Conservation (phyloP, 2,888 invertebrate species). For the Branchellion lobata region DNA sequence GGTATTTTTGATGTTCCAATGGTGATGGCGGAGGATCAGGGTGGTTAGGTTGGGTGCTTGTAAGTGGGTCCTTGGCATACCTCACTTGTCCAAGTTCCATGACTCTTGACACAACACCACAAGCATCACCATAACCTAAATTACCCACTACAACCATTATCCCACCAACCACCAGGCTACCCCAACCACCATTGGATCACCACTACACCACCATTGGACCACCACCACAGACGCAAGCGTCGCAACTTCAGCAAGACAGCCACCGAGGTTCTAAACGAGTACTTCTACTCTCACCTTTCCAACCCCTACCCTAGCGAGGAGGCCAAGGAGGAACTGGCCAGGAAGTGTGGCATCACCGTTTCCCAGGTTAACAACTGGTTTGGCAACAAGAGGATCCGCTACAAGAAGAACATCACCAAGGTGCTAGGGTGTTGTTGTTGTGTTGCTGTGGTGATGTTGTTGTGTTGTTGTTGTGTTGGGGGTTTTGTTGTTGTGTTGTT, state of each 20-base stretch:
- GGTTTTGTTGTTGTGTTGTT: too few relatives aligned
- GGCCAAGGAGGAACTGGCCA: conserved; percentile 97
- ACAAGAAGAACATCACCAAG: conserved; percentile 99
- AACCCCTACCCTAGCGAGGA: conserved; percentile 99
- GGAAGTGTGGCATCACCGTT: conserved; percentile 97
- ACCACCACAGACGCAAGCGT: conserved; percentile 75
- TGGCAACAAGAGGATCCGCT: conserved; percentile 97
- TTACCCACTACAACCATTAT: background rate
- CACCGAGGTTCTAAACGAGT: conserved; percentile 97
- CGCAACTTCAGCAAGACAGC: conserved; percentile 99
- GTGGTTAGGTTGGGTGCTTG: background rate
- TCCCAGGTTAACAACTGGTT: conserved; percentile 90
- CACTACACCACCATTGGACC: too few relatives aligned
- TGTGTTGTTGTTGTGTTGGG: too few relatives aligned
- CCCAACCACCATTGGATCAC: background rate
- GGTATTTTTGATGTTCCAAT: background rate
- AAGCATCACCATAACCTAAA: background rate
- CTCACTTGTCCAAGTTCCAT: too few relatives aligned
- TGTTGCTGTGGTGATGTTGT: too few relatives aligned
- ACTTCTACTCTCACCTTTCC: conserved; percentile 98
- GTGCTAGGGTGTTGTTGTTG: background rate
- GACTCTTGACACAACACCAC: too few relatives aligned
- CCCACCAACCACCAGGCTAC: background rate
- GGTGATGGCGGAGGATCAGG: background rate
- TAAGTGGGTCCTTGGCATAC: too few relatives aligned